phyloP scores from a whole-genome alignment of 2,888 invertebrate genomes.

The Nebria brevicollis region DNA sequence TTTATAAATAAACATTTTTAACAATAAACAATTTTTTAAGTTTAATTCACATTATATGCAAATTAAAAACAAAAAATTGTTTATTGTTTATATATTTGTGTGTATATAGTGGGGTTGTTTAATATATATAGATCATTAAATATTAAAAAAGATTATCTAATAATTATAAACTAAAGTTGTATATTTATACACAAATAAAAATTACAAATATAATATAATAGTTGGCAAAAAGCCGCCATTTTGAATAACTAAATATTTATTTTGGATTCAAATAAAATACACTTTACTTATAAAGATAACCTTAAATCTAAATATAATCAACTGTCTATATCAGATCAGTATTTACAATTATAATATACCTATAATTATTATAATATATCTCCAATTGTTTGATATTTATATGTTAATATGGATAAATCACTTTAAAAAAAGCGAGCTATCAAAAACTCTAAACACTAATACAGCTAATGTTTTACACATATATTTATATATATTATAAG shows the following conservation, averaged over 20 bases:
- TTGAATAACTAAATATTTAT: conserved; percentile 46
- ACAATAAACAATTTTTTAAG: no score
- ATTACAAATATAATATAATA: neutral
- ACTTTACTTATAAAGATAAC: conserved; percentile 42
- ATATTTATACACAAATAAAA: no score
- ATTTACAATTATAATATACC: conserved; percentile 37
- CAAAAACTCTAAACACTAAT: neutral
- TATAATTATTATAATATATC: conserved; percentile 19
- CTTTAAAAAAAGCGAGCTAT: neutral
- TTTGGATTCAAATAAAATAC: conserved; percentile 39
- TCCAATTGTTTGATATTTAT: conserved; percentile 4
- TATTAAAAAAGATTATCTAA: no score
- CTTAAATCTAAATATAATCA: conserved; percentile 32
- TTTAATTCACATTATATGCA: no score
- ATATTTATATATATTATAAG: neutral
- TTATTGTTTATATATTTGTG: no score
- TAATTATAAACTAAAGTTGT: no score
- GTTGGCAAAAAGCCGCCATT: neutral
- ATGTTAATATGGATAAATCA: conserved; percentile 29
- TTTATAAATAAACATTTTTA: no score
- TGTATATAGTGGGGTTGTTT: no score
- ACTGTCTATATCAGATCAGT: conserved; percentile 41
- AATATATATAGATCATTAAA: no score
- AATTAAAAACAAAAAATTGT: no score
- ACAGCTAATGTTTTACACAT: neutral